Percentiles rank a stretch among this genome's conserved stretches.
These are phyloP conservation scores for Sebastes steindachneri DNA, from an alignment of 2,797 vertebrate genomes.

Conservation along the genomic window DNA sequence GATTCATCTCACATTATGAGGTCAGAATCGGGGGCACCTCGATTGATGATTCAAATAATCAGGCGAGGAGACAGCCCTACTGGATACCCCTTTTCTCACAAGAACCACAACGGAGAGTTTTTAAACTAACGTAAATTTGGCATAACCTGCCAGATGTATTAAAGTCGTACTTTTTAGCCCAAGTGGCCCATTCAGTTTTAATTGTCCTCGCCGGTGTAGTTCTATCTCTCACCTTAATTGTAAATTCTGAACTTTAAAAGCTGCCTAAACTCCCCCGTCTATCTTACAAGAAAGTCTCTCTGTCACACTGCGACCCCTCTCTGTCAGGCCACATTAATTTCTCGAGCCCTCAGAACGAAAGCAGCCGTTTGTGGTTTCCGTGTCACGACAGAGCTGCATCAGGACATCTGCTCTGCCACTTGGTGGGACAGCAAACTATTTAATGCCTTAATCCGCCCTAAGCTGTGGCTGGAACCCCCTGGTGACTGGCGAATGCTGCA, in stretches of 20 bases:
- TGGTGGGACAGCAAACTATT: constrained; percentile 75
- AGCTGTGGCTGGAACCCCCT: constrained; percentile 74
- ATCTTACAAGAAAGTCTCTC: constrained; percentile 6
- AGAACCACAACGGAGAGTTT: neutral
- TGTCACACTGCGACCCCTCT: constrained; percentile 3
- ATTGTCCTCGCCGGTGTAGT: constrained; percentile 21
- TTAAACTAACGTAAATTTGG: neutral
- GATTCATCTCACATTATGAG: neutral
- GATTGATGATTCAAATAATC: neutral
- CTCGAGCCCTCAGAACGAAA: constrained; percentile 13
- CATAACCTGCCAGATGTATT: neutral
- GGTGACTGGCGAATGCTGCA: constrained; percentile 72
- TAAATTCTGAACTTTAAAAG: constrained; percentile 32
- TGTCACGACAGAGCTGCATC: constrained; percentile 44
- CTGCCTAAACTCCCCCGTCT: neutral
- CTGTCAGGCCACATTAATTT: constrained; percentile 34
- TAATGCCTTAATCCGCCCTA: constrained; percentile 83
- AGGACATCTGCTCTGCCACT: constrained; percentile 64
- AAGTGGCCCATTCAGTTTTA: constrained; percentile 28
- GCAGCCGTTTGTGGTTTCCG: constrained; percentile 27
- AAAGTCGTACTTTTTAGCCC: constrained; percentile 9
- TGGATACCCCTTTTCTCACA: neutral
- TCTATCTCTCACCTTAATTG: constrained; percentile 25
- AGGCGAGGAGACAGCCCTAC: neutral
- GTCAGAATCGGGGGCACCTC: neutral